A percentile compares a stretch with the other conserved stretches of the same genome.
phyloP scores from a whole-genome alignment of 2,888 invertebrate species.

The Lithophane semibrunnea region DNA sequence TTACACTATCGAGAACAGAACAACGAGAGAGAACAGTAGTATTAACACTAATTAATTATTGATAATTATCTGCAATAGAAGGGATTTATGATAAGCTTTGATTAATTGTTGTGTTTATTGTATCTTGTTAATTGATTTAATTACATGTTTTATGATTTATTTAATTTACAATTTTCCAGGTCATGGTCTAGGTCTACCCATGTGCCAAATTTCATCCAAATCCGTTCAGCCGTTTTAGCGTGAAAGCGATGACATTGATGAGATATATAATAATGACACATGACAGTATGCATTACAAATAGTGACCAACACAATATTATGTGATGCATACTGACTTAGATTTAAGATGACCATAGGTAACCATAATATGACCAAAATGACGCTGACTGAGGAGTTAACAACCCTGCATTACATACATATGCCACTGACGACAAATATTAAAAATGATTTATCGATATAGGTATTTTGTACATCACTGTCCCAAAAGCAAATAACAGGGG shows the following conservation, averaged over 20 bases:
- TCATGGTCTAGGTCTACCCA: no score
- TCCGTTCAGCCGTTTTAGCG: no score
- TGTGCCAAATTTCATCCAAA: no score
- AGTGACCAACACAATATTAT: background rate
- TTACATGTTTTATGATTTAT: background rate
- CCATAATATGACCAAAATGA: background rate
- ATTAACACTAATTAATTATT: constrained; percentile 1
- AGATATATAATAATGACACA: background rate
- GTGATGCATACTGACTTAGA: background rate
- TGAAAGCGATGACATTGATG: background rate
- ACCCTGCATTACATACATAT: background rate
- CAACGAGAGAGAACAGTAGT: background rate
- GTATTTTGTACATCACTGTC: constrained; percentile 48
- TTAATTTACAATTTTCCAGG: background rate
- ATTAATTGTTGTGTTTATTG: background rate
- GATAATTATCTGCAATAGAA: background rate
- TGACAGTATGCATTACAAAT: background rate
- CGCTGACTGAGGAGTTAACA: background rate
- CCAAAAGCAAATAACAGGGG: constrained; percentile 42
- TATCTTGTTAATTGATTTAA: no score
- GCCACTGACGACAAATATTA: background rate
- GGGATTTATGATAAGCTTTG: background rate
- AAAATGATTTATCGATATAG: constrained; percentile 34
- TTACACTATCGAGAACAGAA: background rate
- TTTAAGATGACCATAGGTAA: background rate